A percentile compares a stretch with the other conserved stretches of the same genome.
Conservation (phyloP, 2,888 invertebrate genomes). For the Coenonympha glycerion region DNA sequence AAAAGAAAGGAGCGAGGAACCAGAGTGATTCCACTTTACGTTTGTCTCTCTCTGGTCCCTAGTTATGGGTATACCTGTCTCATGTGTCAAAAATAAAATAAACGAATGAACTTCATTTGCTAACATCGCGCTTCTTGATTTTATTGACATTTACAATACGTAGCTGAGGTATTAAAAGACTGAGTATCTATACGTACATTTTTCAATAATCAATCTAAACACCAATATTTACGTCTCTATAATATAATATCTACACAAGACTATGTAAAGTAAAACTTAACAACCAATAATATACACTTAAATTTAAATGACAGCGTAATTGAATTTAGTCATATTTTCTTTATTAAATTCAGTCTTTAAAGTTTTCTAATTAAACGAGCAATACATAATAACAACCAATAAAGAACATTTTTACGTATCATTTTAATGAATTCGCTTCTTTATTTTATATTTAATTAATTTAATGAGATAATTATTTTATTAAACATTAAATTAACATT, state of each 20-base stretch:
- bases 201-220: conserved; percentile 31
- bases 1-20: no score
- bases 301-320: conserved; percentile 64
- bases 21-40: no score
- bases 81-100: no score
- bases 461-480: not conserved
- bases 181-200: conserved; percentile 2
- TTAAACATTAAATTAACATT: not conserved
- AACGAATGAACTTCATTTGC: no score
- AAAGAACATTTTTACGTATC: conserved; percentile 30
- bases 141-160: conserved; percentile 3
- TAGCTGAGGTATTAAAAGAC: conserved; percentile 9
- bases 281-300: conserved; percentile 47
- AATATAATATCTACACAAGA: conserved; percentile 20
- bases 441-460: not conserved
- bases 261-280: conserved; percentile 40
- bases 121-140: no score
- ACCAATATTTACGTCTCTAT: conserved; percentile 45
- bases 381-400: conserved; percentile 46
- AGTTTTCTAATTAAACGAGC: conserved; percentile 60
- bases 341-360: conserved; percentile 71
- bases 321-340: conserved; percentile 66
- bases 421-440: not conserved
- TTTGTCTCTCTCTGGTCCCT: no score
- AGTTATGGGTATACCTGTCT: no score